Evolutionary conservation across 2,888 invertebrate genomes (phyloP).

Genomic region (Smittia aterrima): DNA sequence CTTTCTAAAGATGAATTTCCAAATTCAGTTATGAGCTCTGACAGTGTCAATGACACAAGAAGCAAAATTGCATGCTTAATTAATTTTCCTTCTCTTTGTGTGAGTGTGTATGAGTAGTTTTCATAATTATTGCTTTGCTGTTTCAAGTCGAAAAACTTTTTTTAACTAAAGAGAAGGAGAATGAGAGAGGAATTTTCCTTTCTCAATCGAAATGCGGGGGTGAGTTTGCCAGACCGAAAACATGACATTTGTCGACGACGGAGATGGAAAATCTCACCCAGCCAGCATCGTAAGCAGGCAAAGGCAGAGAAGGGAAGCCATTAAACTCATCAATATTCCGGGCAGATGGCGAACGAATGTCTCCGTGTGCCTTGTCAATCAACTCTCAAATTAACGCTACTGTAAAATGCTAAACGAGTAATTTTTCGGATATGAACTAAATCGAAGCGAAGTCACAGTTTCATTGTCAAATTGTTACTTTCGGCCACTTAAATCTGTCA

Average conservation of each 20-base stretch:
- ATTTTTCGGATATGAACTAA: neutral
- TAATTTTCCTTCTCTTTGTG: slow-evolving; percentile 16
- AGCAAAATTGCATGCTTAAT: slow-evolving; percentile 37
- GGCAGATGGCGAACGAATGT: slow-evolving; percentile 22
- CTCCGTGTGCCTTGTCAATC: slow-evolving; percentile 24
- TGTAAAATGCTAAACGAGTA: slow-evolving; percentile 21
- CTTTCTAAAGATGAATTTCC: neutral
- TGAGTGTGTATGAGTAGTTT: neutral
- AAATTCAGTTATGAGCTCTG: neutral
- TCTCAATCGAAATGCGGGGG: neutral
- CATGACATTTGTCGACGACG: neutral
- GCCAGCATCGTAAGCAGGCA: neutral
- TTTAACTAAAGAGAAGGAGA: too few relatives aligned
- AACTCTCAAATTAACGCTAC: slow-evolving; percentile 34
- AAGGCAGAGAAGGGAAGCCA: neutral
- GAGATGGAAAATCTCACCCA: neutral
- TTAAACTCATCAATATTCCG: slow-evolving; percentile 28
- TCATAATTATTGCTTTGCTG: neutral
- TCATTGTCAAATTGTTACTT: slow-evolving; percentile 31
- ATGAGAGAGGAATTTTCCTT: too few relatives aligned
- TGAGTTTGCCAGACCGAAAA: neutral
- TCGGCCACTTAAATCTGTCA: neutral
- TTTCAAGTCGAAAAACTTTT: neutral
- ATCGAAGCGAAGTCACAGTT: neutral
- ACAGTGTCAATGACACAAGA: slow-evolving; percentile 31